Evolutionary conservation across 2,888 invertebrate genomes (phyloP).

Genomic region (Diarsia dahlii): DNA sequence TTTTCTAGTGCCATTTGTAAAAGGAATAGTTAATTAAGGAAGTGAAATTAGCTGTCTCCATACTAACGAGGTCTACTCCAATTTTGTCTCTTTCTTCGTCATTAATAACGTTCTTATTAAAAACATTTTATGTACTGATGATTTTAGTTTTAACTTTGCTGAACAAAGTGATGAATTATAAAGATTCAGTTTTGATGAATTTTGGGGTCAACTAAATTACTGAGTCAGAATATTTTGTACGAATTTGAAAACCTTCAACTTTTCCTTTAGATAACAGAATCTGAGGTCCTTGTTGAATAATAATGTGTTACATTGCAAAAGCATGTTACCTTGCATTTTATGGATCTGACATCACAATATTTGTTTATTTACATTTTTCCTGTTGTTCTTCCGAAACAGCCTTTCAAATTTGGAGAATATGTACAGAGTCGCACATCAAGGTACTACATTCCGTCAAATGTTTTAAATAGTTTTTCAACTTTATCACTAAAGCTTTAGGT

Average conservation of each 20-base stretch:
- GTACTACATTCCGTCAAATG: too few species aligned
- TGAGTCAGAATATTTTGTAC: constrained; percentile 11
- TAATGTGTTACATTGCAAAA: constrained; percentile 26
- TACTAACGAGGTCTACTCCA: constrained; percentile 36
- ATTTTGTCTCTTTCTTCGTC: constrained; percentile 19
- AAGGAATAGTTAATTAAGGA: constrained; percentile 53
- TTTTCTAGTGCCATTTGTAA: constrained; percentile 39
- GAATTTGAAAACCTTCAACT: constrained; percentile 26
- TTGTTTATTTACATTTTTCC: constrained; percentile 34
- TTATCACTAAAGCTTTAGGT: too few species aligned
- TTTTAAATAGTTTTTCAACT: too few species aligned
- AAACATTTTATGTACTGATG: constrained; percentile 1
- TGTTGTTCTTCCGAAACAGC: constrained; percentile 24
- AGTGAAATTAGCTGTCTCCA: constrained; percentile 55
- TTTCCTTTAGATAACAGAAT: constrained; percentile 22
- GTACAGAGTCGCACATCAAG: too few species aligned
- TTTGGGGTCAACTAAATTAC: constrained; percentile 13
- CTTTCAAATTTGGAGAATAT: background rate
- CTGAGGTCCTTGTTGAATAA: constrained; percentile 31
- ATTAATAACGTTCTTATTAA: constrained; percentile 25
- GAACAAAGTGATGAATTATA: too few species aligned
- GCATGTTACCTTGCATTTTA: constrained; percentile 32
- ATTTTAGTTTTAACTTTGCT: constrained; percentile 1
- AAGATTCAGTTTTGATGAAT: background rate
- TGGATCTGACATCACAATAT: constrained; percentile 26